A percentile compares a stretch with the other conserved stretches of the same genome.
Conservation (phyloP, 2,888 invertebrate genomes). For the Gasteruption jaculator region DNA sequence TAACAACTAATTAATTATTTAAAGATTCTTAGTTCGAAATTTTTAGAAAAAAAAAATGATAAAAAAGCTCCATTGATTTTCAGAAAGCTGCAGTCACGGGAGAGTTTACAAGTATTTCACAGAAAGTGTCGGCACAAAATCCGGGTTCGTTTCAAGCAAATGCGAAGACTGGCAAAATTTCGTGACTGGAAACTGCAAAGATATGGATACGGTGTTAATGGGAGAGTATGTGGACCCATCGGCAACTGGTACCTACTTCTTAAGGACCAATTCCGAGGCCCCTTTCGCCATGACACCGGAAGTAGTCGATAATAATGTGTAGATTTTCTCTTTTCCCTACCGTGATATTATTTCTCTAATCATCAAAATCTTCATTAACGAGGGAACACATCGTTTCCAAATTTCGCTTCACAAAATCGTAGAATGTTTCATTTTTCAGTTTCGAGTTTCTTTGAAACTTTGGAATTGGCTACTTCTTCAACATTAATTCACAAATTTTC, state of each 20-base stretch:
- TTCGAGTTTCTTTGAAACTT: too few species aligned
- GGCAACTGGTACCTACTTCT: constrained; percentile 41
- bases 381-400: too few species aligned
- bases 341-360: too few species aligned
- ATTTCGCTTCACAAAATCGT: too few species aligned
- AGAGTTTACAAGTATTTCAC: constrained; percentile 52
- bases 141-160: constrained; percentile 42
- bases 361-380: too few species aligned
- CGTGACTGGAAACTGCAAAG: constrained; percentile 35
- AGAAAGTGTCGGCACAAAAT: constrained; percentile 50
- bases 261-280: constrained; percentile 39
- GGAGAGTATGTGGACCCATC: constrained; percentile 42
- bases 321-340: constrained; percentile 6
- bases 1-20: too few species aligned
- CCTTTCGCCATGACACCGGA: constrained; percentile 35
- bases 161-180: constrained; percentile 46
- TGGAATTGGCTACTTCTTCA: too few species aligned
- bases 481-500: too few species aligned
- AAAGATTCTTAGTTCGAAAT: too few species aligned
- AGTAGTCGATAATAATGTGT: constrained; percentile 25
- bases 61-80: constrained; percentile 22
- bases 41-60: not conserved
- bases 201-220: constrained; percentile 31
- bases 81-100: constrained; percentile 54
- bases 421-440: too few species aligned